Percentiles rank a stretch among this genome's conserved stretches.
phyloP scores from a whole-genome alignment of 2,797 vertebrate species.

The Argyrosomus regius region DNA sequence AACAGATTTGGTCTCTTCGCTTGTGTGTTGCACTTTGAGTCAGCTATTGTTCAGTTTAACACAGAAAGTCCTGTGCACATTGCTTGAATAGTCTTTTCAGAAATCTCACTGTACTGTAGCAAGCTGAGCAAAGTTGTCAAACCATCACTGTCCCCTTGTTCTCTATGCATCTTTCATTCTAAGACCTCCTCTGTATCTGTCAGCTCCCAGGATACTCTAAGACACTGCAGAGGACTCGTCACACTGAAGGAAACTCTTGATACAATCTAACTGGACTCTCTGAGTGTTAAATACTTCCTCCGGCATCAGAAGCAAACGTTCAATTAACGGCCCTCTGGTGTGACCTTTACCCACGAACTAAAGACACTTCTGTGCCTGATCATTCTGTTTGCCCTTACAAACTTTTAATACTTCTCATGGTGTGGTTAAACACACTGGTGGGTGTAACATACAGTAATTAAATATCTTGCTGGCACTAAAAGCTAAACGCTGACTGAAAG shows the following conservation, averaged over 20 bases:
- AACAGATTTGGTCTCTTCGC: no score
- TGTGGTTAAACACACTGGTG: slow-evolving; percentile 29
- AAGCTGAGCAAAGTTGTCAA: background rate
- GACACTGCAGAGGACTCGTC: background rate
- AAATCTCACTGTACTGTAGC: background rate
- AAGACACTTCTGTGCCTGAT: slow-evolving; percentile 33
- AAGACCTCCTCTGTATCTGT: background rate
- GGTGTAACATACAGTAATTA: slow-evolving; percentile 53
- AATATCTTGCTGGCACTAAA: slow-evolving; percentile 56
- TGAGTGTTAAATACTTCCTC: slow-evolving; percentile 28
- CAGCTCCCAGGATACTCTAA: no score
- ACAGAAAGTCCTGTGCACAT: background rate
- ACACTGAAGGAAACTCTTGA: background rate
- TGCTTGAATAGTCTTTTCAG: background rate
- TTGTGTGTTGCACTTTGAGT: no score
- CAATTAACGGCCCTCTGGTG: slow-evolving; percentile 23
- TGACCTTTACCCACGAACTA: slow-evolving; percentile 48
- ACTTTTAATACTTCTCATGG: slow-evolving; percentile 46
- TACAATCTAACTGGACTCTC: background rate
- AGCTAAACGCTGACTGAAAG: slow-evolving; percentile 42
- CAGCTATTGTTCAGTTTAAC: no score
- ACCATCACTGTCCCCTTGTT: slow-evolving; percentile 6
- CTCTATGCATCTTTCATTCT: background rate
- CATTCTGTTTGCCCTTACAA: slow-evolving; percentile 36
- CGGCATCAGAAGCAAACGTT: slow-evolving; percentile 18